Evolutionary conservation across 2,113 vertebrate genomes (phyloP).

Genomic region (Arothron firmamentum): DNA sequence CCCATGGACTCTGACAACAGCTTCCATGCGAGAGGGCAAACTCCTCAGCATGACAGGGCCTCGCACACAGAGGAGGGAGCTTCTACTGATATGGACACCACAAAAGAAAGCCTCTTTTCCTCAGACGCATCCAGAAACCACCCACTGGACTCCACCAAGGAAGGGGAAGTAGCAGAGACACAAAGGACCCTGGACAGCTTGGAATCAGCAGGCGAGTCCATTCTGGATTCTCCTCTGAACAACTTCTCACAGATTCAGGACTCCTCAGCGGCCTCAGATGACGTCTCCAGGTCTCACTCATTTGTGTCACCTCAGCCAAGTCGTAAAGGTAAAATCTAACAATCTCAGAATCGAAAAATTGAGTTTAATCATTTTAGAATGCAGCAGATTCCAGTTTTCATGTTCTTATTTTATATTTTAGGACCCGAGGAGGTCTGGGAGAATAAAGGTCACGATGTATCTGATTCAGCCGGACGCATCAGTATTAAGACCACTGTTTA

Average conservation of each 20-base stretch:
- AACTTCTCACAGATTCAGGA: slow-evolving; percentile 46
- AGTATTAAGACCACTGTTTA: slow-evolving; percentile 36
- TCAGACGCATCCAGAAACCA: slow-evolving; percentile 47
- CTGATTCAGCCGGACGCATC: slow-evolving; percentile 48
- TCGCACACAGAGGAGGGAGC: slow-evolving; percentile 33
- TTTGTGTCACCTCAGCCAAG: slow-evolving; percentile 18
- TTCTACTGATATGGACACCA: slow-evolving; percentile 38
- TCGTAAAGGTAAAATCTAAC: slow-evolving; percentile 36
- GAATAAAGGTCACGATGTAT: slow-evolving; percentile 36
- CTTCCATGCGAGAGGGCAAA: slow-evolving; percentile 27
- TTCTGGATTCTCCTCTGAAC: slow-evolving; percentile 57
- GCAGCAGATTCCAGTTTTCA: neutral
- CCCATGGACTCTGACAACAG: slow-evolving; percentile 42
- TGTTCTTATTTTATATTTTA: slow-evolving; percentile 19
- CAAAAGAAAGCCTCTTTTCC: slow-evolving; percentile 35
- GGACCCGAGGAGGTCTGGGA: slow-evolving; percentile 37
- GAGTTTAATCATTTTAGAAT: neutral
- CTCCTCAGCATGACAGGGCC: slow-evolving; percentile 38
- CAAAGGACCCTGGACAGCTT: slow-evolving; percentile 43
- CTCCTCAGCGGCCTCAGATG: slow-evolving; percentile 22
- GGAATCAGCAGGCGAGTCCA: slow-evolving; percentile 41
- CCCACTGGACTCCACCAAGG: slow-evolving; percentile 40
- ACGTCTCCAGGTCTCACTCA: slow-evolving; percentile 17
- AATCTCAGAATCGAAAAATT: neutral
- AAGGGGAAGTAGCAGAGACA: slow-evolving; percentile 36